Base-by-base conservation (phyloP, 2,888 invertebrate genomes). In the Cephus rjabovi region DNA sequence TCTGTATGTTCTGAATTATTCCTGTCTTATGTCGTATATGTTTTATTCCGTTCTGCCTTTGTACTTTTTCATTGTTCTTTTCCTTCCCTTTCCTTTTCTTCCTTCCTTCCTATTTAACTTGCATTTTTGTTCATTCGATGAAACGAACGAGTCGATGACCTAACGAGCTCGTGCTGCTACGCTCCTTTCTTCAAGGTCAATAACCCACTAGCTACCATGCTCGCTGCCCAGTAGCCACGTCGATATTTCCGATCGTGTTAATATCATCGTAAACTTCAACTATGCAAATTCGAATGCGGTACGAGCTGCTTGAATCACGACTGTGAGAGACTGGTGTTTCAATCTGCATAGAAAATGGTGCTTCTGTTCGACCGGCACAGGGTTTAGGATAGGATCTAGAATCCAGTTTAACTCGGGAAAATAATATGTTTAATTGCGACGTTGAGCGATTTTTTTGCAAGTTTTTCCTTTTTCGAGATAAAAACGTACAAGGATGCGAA, bases 241-340 rank as follows among this genome's bases (percentile, higher is more conserved):
- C 76, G 81, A 83, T 84, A 85, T 83, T 85, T 87, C 84, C 86
- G 83, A 84, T 83, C 83, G 84, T 83, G 85, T 87, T 86, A 85
- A 84, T 84, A 84, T 84, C 81, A 80, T 81, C 85, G 81, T 87
- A 85, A 86, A 80, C 78, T 70, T 69, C 77, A 80, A 82, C 82
- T 84, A 80, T 82, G 82, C 81, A 82, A 79, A 81, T 82, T 74
- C 56, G 23, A 56, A 56, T 56, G 9, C 56, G 23, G 23, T 56
- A 56, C 56, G 56, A 9, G 56, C 56, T 56, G 9, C 56, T 56
- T 56, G 56, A 56, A 56, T 56, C 56, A 56, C 56, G 56, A 56
- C 56, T 6, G 23, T 23, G 56, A 56, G 9, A 9, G 9, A 56
- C 56, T 23, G 23, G 56, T 15, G 9, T 56, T 56, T 56, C 56